Evolutionary conservation across 1,140 invertebrate genomes (phyloP).

Genomic region (Atopsyche davidsoni): DNA sequence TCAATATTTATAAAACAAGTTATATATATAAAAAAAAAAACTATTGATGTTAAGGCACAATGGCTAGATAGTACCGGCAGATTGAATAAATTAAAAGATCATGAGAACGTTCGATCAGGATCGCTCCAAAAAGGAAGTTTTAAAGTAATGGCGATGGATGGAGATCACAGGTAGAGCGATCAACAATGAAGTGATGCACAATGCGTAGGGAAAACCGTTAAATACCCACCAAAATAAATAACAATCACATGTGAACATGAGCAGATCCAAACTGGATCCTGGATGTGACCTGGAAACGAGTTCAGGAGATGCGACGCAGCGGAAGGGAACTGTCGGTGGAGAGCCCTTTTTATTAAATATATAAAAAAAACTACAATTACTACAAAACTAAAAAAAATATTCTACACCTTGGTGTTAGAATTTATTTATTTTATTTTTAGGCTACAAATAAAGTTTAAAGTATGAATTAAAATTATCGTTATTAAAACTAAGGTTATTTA

Average conservation of each 20-base stretch:
- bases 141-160: background rate
- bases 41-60: no score
- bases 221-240: constrained; percentile 28
- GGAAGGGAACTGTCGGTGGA: constrained; percentile 3
- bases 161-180: background rate
- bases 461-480: no score
- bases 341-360: background rate
- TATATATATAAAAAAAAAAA: no score
- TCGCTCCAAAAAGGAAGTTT: background rate
- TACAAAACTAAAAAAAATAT: no score
- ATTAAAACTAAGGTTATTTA: no score
- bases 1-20: no score
- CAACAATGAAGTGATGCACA: background rate
- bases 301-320: no score
- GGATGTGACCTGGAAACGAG: constrained; percentile 27
- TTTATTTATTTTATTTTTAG: no score
- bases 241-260: constrained; percentile 22
- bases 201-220: constrained; percentile 24
- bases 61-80: no score
- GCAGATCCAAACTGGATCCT: constrained; percentile 25
- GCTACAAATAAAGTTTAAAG: no score
- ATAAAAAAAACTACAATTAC: background rate
- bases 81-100: background rate
- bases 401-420: no score
- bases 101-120: background rate